phyloP scores from a whole-genome alignment of 2,888 invertebrate species.

The Leucozona laternaria region DNA sequence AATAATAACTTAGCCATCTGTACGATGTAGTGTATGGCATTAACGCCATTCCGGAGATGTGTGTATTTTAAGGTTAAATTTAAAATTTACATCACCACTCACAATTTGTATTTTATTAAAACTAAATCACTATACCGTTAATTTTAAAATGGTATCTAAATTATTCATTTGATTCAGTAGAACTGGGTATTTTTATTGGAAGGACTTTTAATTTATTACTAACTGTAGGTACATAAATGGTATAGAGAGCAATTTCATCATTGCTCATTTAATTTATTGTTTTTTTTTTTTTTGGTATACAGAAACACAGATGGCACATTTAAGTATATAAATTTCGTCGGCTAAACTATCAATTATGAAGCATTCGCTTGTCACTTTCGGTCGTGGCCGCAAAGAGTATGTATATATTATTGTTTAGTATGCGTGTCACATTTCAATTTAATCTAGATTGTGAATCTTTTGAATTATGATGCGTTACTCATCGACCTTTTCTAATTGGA shows the following conservation, averaged over 20 bases:
- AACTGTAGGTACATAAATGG: neutral
- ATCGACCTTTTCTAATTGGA: conserved; percentile 73
- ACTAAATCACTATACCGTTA: neutral
- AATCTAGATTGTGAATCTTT: conserved; percentile 73
- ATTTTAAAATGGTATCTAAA: too few species aligned
- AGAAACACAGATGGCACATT: conserved; percentile 60
- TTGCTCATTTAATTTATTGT: conserved; percentile 4
- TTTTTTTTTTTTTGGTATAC: conserved; percentile 9
- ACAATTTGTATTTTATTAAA: neutral
- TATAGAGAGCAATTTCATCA: neutral
- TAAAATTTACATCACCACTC: too few species aligned
- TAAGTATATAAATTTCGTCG: conserved; percentile 57
- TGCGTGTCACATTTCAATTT: conserved; percentile 75
- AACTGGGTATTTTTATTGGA: neutral
- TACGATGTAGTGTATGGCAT: too few species aligned
- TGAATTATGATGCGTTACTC: conserved; percentile 73
- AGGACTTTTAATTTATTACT: neutral
- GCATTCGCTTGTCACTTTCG: conserved; percentile 20
- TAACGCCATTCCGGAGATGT: too few species aligned
- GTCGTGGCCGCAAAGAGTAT: neutral
- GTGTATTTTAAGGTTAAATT: too few species aligned
- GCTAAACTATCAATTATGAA: conserved; percentile 66
- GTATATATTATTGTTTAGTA: conserved; percentile 49
- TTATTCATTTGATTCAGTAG: too few species aligned
- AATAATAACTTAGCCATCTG: too few species aligned